phyloP scores from a whole-genome alignment of 2,888 invertebrate genomes.

The Zaprionus obscuricornis region DNA sequence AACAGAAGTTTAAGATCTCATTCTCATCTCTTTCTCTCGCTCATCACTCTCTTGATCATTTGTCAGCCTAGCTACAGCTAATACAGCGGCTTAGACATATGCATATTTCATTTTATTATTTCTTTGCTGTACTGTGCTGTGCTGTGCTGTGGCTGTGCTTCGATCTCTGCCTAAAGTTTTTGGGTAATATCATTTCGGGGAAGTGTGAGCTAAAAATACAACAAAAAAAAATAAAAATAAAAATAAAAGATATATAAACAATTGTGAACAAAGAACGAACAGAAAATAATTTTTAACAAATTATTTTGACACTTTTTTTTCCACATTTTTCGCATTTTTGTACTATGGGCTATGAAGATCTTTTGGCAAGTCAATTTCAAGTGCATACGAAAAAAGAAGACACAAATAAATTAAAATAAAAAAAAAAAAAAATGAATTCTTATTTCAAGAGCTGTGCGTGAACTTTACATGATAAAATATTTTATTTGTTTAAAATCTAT shows the following conservation, averaged over 20 bases:
- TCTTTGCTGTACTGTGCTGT: too few species aligned
- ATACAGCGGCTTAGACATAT: slow-evolving; percentile 36
- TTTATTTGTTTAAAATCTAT: not conserved
- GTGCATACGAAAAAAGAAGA: slow-evolving; percentile 12
- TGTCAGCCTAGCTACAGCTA: slow-evolving; percentile 7
- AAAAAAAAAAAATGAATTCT: not conserved
- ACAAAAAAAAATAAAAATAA: too few species aligned
- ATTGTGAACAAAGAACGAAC: slow-evolving; percentile 46
- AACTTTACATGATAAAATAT: not conserved
- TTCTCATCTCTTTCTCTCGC: not conserved
- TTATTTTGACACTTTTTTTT: slow-evolving; percentile 16
- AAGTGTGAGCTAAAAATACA: slow-evolving; percentile 49
- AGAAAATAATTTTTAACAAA: slow-evolving; percentile 6
- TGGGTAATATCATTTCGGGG: slow-evolving; percentile 37
- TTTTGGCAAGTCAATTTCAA: slow-evolving; percentile 17
- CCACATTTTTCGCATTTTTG: not conserved
- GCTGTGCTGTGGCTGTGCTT: too few species aligned
- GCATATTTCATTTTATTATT: slow-evolving; percentile 22
- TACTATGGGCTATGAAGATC: slow-evolving; percentile 7
- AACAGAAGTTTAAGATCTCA: slow-evolving; percentile 30
- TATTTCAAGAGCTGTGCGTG: too few species aligned
- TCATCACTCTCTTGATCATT: too few species aligned
- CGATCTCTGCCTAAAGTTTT: slow-evolving; percentile 23
- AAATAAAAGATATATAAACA: slow-evolving; percentile 34
- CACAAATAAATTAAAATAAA: slow-evolving; percentile 11